Evolutionary conservation across 2,797 vertebrate genomes (phyloP).

Genomic region (Morelia viridis): DNA sequence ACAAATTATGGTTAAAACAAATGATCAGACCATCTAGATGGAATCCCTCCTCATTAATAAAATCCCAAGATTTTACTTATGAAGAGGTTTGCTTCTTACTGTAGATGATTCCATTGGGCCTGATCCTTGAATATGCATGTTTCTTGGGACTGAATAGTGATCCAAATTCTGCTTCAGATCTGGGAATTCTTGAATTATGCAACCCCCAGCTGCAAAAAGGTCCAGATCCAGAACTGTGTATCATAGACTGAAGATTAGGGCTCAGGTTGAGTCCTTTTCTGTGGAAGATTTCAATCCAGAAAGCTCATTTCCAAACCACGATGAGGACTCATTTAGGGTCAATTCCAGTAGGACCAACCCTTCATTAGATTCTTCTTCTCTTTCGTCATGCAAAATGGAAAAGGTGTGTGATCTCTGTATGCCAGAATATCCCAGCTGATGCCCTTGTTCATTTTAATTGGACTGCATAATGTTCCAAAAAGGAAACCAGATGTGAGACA

Average conservation of each 20-base stretch:
- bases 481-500: slow-evolving; percentile 80
- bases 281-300: background rate
- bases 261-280: background rate
- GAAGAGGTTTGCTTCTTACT: background rate
- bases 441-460: slow-evolving; percentile 70
- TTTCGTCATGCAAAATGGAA: background rate
- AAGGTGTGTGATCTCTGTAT: background rate
- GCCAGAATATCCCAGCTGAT: slow-evolving; percentile 37
- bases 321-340: background rate
- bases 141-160: background rate
- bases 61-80: background rate
- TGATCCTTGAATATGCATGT: background rate
- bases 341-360: background rate
- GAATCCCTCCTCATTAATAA: background rate
- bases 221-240: background rate
- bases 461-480: slow-evolving; percentile 70
- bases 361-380: background rate
- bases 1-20: background rate
- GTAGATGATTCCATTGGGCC: background rate
- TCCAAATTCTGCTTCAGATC: background rate
- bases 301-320: background rate
- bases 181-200: background rate
- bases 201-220: background rate
- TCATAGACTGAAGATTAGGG: background rate
- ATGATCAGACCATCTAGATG: background rate